Evolutionary conservation across 1,140 invertebrate genomes (phyloP).

Genomic region (Teleogryllus occipitalis): DNA sequence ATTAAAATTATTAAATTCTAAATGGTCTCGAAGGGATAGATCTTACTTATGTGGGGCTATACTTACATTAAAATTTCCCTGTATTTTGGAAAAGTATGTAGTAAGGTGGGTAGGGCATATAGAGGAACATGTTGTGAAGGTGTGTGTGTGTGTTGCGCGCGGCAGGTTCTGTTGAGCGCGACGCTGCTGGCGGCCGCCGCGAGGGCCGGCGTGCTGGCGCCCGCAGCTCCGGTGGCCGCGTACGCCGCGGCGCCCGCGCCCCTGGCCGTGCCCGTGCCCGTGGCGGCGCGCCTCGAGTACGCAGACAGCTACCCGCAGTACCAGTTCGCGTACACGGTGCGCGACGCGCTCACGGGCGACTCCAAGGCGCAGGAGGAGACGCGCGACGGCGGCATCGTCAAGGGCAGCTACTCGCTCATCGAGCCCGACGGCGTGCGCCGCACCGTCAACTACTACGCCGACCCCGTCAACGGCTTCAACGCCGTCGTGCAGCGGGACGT

Average conservation of each 20-base stretch:
- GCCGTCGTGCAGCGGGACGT: constrained; percentile 24
- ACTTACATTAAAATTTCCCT: too few species aligned
- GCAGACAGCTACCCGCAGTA: constrained; percentile 36
- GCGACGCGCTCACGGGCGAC: constrained; percentile 43
- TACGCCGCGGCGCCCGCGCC: constrained; percentile 18
- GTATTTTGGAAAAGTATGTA: too few species aligned
- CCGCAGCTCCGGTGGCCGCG: constrained; percentile 26
- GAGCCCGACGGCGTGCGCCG: constrained; percentile 30
- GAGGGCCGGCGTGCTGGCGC: constrained; percentile 16
- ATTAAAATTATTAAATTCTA: too few species aligned
- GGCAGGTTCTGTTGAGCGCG: background rate
- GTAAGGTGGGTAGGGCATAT: too few species aligned
- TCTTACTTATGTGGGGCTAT: too few species aligned
- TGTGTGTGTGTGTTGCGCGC: background rate
- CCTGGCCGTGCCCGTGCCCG: constrained; percentile 7
- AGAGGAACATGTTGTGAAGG: too few species aligned
- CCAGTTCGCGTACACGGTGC: constrained; percentile 47
- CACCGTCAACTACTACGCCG: constrained; percentile 28
- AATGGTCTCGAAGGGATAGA: too few species aligned
- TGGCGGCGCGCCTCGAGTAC: constrained; percentile 18
- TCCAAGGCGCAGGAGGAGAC: constrained; percentile 42
- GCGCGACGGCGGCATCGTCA: constrained; percentile 43
- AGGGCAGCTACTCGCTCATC: constrained; percentile 39
- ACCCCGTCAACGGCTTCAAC: constrained; percentile 25
- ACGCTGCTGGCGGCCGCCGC: constrained; percentile 25